Evolutionary conservation across 2,797 vertebrate genomes (phyloP), one percentile per base, ranked within the genome.

Genomic region (Acrocephalus scirpaceus): DNA sequence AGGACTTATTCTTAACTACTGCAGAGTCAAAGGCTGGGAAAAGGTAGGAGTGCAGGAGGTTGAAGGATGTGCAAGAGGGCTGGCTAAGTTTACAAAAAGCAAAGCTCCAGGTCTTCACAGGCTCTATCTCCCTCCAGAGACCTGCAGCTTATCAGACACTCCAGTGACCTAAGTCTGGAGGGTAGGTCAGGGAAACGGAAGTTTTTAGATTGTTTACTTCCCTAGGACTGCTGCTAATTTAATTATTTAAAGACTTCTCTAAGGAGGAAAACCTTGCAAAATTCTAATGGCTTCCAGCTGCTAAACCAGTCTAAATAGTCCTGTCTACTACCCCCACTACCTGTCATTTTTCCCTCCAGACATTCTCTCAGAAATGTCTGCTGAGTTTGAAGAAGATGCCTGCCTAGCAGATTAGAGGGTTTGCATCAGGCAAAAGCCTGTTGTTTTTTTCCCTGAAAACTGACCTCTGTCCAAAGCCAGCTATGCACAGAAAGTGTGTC

Each of bases 231-330:
- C 78, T 91, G 89, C 54, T 93, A 77, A 82, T 95, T 88, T 90
- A 96, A 94, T 90, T 80, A 72, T 74, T 89, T 80, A 57, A 94
- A 78, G 53, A 76, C 65, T 91, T 94, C 77, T 81, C 83, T n/a
- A 54, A 86, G 60, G 90, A 95, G 53, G 75, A 94, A 77, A 92
- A 87, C 65, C 42, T 92, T 87, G 65, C 72, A 88, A 74, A 87
- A 80, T 88, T 93, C 36, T 92, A 93, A 96, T 83, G 69, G 27
- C 44, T 92, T 92, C 87, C 94, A 94, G 91, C 91, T 93, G 90
- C 75, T 93, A 87, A 79, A 74, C 34, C 56, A 82, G 53, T 76
- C 80, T 85, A 81, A 95, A 90, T 69, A 92, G 64, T 71, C 42
- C 76, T 89, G 80, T 80, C 62, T 93, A 57, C 45, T 85, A 45